Percentiles rank a stretch among this genome's conserved stretches.
Conservation (phyloP, 2,888 invertebrate species). For the Eumacrocentrus americanus region DNA sequence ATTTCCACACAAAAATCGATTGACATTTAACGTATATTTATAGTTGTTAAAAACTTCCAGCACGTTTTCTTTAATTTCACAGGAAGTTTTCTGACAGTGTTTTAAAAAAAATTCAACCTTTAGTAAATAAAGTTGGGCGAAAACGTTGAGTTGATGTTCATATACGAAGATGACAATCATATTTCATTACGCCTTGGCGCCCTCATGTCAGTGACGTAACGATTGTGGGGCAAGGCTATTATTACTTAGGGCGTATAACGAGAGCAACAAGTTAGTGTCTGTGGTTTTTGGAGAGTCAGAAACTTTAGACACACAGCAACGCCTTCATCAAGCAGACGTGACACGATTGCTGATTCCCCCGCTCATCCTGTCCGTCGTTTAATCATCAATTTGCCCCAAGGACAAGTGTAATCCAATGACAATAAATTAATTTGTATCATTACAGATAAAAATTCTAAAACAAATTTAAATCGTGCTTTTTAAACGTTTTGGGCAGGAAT, state of each 20-base stretch:
- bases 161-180: not conserved
- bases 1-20: too few relatives aligned
- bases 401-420: not conserved
- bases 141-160: not conserved
- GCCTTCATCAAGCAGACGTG: constrained; percentile 45
- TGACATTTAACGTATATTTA: too few relatives aligned
- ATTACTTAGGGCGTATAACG: constrained; percentile 38
- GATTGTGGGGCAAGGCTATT: constrained; percentile 33
- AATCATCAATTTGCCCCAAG: not conserved
- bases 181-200: not conserved
- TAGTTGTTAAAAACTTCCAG: too few relatives aligned
- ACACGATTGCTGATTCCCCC: constrained; percentile 38
- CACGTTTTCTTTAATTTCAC: too few relatives aligned
- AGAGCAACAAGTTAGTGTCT: constrained; percentile 40
- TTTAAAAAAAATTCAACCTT: too few relatives aligned
- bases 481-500: not conserved
- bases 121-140: too few relatives aligned
- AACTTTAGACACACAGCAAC: constrained; percentile 46
- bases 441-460: too few relatives aligned
- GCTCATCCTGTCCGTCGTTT: too few relatives aligned
- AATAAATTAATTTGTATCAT: too few relatives aligned
- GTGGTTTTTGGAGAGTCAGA: constrained; percentile 47
- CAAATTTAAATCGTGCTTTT: too few relatives aligned
- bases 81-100: too few relatives aligned
- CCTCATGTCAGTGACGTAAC: constrained; percentile 14